Base-by-base conservation (phyloP, 2,888 invertebrate genomes). In the Ariolimax columbianus region DNA sequence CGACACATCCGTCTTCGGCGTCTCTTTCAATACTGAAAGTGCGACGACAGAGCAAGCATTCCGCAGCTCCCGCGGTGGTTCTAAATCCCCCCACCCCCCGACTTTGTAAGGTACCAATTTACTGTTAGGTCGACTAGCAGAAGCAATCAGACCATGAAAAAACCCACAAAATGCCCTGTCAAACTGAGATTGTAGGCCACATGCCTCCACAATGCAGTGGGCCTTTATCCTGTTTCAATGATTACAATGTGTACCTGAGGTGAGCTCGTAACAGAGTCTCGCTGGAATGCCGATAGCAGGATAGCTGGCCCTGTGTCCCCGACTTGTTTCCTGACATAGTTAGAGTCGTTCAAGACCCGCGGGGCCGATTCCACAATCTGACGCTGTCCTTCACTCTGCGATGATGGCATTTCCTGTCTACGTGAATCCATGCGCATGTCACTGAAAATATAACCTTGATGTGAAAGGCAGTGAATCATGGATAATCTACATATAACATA, bases 271-370 rank as follows among this genome's bases (percentile, higher is more conserved):
- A 77, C 81, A 36, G 80, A 55, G 63, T 88, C 88, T 80, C 86
- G 87, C 87, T 87, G 87, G 59, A 88, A 88, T 38, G 88, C 88
- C 4, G 87, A 81, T 43, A 89, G 83, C 73, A 88, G 86, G 33
- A 88, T 83, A 17, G 88, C 87, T 17, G 86, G 63, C 17, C 86
- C 87, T 19, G 77, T 26, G 30, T 86, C 85, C 19, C 77, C 84
- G n/a, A 88, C 75, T 51, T 87, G 82, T 68, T 84, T 83, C 38
- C 87, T 72, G 59, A 89, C 85, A 77, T 87, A 87, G 78, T 78
- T 86, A 33, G 86, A 72, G 77, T 89, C 89, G 6, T 87, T 88
- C 4, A 89, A 66, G 30, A 77, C 43, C 3, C 86, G 79, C 14
- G 66, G 84, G n/a, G 40, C 43, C 38, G 33, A n/a, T 26, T 70